Evolutionary conservation across 2,113 vertebrate species (phyloP).

Genomic region (Gambusia affinis): DNA sequence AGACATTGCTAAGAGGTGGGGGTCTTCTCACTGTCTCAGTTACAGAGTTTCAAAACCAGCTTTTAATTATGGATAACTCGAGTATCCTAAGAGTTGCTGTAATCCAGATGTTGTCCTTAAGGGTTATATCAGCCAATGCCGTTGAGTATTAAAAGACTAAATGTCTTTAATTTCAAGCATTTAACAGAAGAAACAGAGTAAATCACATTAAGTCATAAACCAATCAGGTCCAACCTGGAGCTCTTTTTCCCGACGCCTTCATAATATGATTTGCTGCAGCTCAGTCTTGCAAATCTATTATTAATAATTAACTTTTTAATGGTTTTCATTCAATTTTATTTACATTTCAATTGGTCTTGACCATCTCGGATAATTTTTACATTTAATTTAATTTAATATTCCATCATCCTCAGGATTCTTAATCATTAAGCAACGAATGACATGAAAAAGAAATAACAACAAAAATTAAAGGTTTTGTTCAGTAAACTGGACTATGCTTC

Average conservation of each 20-base stretch:
- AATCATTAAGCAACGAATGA: background rate
- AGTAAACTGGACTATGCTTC: background rate
- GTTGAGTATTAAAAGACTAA: background rate
- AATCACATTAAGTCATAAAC: background rate
- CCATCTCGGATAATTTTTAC: no score
- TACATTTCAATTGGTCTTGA: background rate
- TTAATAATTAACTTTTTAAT: background rate
- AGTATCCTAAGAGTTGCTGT: background rate
- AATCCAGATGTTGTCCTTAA: background rate
- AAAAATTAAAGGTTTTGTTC: background rate
- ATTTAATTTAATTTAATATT: background rate
- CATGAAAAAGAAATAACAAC: background rate
- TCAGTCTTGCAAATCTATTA: background rate
- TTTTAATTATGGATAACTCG: background rate
- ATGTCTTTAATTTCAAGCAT: background rate
- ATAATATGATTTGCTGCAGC: background rate
- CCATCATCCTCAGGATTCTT: background rate
- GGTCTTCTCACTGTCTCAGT: slow-evolving; percentile 7
- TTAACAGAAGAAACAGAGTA: background rate
- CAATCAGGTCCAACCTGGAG: background rate
- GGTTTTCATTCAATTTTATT: background rate
- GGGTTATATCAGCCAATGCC: background rate
- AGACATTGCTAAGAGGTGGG: slow-evolving; percentile 18
- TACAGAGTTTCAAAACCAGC: slow-evolving; percentile 24
- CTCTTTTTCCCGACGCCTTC: background rate